These are phyloP conservation scores for Aphelinus atriplicis DNA, from an alignment of 1,140 invertebrate genomes.

Conservation along the genomic window DNA sequence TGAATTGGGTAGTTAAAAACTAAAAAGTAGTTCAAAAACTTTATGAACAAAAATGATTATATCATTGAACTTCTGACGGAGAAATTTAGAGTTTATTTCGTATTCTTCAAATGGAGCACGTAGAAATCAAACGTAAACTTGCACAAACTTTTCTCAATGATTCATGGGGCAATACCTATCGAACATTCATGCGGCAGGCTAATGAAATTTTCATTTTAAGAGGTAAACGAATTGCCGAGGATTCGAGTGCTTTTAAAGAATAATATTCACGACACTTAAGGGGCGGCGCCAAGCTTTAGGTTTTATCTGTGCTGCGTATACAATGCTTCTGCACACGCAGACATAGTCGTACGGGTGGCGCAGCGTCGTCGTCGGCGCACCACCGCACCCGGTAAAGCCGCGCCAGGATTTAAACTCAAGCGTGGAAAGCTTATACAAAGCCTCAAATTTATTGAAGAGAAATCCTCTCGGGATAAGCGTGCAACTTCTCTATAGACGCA, in stretches of 20 bases:
- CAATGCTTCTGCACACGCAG: conserved; percentile 25
- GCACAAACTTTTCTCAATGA: neutral
- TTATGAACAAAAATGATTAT: too few relatives aligned
- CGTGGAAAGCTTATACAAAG: conserved; percentile 68
- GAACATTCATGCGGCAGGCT: neutral
- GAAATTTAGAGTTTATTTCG: too few relatives aligned
- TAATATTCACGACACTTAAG: conserved; percentile 27
- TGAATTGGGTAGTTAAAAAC: too few relatives aligned
- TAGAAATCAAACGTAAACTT: neutral
- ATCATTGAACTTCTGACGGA: too few relatives aligned
- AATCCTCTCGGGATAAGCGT: conserved; percentile 65
- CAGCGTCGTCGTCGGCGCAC: neutral
- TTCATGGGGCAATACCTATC: conserved; percentile 4
- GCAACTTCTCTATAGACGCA: conserved; percentile 62
- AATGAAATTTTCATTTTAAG: conserved; percentile 22
- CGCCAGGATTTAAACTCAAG: conserved; percentile 66
- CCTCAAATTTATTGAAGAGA: conserved; percentile 67
- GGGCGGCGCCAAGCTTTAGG: neutral
- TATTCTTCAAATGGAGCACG: too few relatives aligned
- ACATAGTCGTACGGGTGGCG: neutral
- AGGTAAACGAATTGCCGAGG: conserved; percentile 1
- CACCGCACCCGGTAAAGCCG: conserved; percentile 44
- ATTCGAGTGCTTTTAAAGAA: conserved; percentile 29
- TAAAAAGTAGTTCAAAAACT: too few relatives aligned
- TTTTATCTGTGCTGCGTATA: conserved; percentile 24